Evolutionary conservation across 2,888 invertebrate genomes (phyloP), one percentile per base, ranked within the genome.

Genomic region (Sericinus montela): DNA sequence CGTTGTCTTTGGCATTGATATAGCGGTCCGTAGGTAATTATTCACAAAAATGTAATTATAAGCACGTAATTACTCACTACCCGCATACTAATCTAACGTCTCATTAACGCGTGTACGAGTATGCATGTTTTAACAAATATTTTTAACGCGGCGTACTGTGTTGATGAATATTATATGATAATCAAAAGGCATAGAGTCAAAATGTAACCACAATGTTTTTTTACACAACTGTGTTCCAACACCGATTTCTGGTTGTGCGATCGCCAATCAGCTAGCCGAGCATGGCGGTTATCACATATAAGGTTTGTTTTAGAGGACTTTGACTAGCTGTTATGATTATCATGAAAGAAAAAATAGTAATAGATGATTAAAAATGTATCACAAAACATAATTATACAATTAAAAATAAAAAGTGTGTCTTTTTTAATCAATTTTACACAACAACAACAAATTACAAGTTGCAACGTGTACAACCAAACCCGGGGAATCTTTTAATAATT

Each of bases 401-500:
- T n/a, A n/a, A n/a, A n/a, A n/a, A n/a, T n/a, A n/a, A n/a, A n/a
- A n/a, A n/a, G n/a, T n/a, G n/a, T n/a, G n/a, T n/a, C n/a, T n/a
- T n/a, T n/a, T n/a, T n/a, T n/a, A n/a, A n/a, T n/a, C n/a, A n/a
- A n/a, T n/a, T n/a, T n/a, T n/a, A n/a, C n/a, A n/a, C n/a, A n/a
- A n/a, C n/a, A n/a, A n/a, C n/a, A n/a, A n/a, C n/a, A n/a, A n/a
- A n/a, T 19, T 19, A 38, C 42, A 49, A 53, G 28, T 50, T 55
- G 50, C 51, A 54, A 53, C 54, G 54, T 75, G 71, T 74, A 78
- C 13, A 9, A 30, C 75, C 68, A 62, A 70, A 75, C 74, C 75
- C 75, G 65, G 72, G 69, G n/a, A n/a, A 78, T 78, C 78, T 73
- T 78, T 78, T 70, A 74, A 74, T 74, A 72, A 76, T 54, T 74